Evolutionary conservation across 2,113 vertebrate genomes (phyloP), one percentile per base, ranked within the genome.

Genomic region (Dascyllus trimaculatus): DNA sequence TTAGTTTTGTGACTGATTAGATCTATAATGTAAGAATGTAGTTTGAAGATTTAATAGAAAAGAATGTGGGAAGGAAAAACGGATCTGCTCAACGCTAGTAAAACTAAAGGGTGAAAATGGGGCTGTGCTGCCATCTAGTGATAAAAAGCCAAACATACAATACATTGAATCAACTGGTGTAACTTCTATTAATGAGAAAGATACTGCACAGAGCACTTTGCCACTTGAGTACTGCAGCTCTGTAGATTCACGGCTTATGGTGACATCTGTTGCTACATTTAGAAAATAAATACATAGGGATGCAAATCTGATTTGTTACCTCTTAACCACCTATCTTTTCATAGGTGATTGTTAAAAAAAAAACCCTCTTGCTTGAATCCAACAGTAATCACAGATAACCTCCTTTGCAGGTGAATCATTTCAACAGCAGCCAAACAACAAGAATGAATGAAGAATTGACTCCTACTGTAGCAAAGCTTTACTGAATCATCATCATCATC

Each of bases 391-490:
- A 52, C 19, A 5, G 1, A 52, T 43, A 46, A 62, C 15, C 4
- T 49, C 29, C 56, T 72, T 43, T 49, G 35, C 43, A 48, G 54
- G 53, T 6, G 62, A 69, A 59, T 51, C 19, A 51, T n/a, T 75
- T 58, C 22, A 46, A 32, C 40, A 32, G 7, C 0, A 62, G n/a
- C 14, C 17, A 72, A 46, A 58, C 9, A 43, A n/a, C 6, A 58
- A 32, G 18, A 80, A 80, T 46, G 1, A 81, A 78, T 2, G 9
- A 78, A 26, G 61, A 62, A 62, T 0, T 4, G 48, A 68, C 4
- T 84, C 19, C 65, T 85, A 68, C 72, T 88, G 85, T 52, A 86
- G 74, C 62, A 85, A 88, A 81, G 49, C 75, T 91, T 91, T 89
- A 89, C 85, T 82, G 63, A 84, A 18, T 72, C 48, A 73, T 84